Evolutionary conservation across 2,888 invertebrate genomes (phyloP).

Genomic region (Acanthopleura granulata): DNA sequence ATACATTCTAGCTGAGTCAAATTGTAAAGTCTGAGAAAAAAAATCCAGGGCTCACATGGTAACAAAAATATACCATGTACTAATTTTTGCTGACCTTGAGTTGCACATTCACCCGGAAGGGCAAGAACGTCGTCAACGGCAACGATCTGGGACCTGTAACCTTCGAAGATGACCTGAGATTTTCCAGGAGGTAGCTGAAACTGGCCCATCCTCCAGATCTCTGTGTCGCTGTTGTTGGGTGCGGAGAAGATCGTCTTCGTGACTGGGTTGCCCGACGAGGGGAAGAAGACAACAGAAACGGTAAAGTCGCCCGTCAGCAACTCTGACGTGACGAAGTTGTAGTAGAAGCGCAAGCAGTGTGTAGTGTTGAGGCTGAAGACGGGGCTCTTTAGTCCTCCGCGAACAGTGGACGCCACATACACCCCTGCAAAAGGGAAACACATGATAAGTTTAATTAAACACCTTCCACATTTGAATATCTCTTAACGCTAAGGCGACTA

Average conservation of each 20-base stretch:
- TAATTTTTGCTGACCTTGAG: constrained; percentile 42
- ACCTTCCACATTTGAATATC: too few species aligned
- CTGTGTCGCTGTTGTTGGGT: constrained; percentile 26
- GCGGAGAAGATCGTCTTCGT: neutral
- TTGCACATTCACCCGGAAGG: constrained; percentile 42
- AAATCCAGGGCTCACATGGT: too few species aligned
- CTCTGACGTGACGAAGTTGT: constrained; percentile 40
- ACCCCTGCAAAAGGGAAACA: neutral
- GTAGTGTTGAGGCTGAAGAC: constrained; percentile 35
- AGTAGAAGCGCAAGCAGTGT: constrained; percentile 55
- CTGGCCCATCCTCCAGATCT: constrained; percentile 51
- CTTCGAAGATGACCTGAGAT: constrained; percentile 43
- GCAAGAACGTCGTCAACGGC: constrained; percentile 55
- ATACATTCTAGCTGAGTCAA: too few species aligned
- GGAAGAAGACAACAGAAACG: constrained; percentile 17
- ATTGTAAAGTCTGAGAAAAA: too few species aligned
- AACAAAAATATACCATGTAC: too few species aligned
- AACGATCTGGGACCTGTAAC: constrained; percentile 37
- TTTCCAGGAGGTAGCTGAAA: constrained; percentile 43
- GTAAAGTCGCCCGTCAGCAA: constrained; percentile 9
- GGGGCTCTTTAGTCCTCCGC: constrained; percentile 36
- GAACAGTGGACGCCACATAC: neutral
- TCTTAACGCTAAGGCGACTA: too few species aligned
- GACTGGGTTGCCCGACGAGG: neutral
- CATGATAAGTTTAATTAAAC: too few species aligned